Conservation (phyloP, 2,797 vertebrate genomes). For the Galagoides demidoff region DNA sequence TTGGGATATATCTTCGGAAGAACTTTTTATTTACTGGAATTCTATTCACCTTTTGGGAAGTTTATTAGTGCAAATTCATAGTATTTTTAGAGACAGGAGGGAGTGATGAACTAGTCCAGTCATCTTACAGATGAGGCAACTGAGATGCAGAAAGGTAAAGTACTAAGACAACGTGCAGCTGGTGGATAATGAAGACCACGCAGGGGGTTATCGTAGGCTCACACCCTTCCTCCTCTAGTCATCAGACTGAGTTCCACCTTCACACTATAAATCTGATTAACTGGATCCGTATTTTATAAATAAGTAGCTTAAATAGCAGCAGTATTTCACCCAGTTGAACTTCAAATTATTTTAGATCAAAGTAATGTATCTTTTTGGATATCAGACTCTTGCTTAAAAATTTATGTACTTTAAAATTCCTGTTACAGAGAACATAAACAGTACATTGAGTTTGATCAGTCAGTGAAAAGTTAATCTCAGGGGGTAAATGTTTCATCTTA, state of each 20-base stretch:
- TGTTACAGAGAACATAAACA: slow-evolving; percentile 80
- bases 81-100: background rate
- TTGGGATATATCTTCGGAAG: background rate
- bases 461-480: slow-evolving; percentile 81
- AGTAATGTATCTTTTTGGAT: slow-evolving; percentile 77
- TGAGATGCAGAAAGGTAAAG: background rate
- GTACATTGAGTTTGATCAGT: slow-evolving; percentile 78
- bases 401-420: slow-evolving; percentile 80
- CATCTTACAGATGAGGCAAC: slow-evolving; percentile 46
- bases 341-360: slow-evolving; percentile 81
- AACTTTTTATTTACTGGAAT: background rate
- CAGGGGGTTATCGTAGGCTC: slow-evolving; percentile 10
- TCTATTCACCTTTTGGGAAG: background rate
- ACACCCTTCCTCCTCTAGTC: slow-evolving; percentile 29
- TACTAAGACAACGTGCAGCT: background rate
- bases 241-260: slow-evolving; percentile 55
- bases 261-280: slow-evolving; percentile 74
- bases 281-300: slow-evolving; percentile 75
- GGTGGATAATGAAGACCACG: slow-evolving; percentile 23
- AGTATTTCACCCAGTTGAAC: slow-evolving; percentile 69
- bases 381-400: slow-evolving; percentile 74
- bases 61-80: slow-evolving; percentile 44
- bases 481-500: slow-evolving; percentile 75
- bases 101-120: background rate
- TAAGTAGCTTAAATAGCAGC: slow-evolving; percentile 71